Conservation (phyloP, 1,140 invertebrate genomes). For the Heliothis virescens region DNA sequence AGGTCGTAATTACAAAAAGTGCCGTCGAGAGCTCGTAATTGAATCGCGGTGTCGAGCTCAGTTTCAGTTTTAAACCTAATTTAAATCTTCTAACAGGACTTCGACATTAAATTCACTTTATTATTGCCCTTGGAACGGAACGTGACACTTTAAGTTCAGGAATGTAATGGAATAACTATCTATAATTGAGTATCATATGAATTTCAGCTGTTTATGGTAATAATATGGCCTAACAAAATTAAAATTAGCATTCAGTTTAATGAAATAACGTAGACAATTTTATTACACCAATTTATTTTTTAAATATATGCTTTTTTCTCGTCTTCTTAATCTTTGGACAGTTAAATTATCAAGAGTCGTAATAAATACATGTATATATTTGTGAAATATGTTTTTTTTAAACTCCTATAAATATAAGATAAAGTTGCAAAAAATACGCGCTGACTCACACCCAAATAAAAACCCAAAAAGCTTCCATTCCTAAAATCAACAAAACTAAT, state of each 20-base stretch:
- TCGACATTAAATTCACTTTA: constrained; percentile 19
- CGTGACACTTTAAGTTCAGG: neutral
- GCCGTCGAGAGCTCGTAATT: constrained; percentile 31
- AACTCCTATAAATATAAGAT: too few species aligned
- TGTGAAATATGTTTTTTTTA: too few species aligned
- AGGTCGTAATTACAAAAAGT: constrained; percentile 42
- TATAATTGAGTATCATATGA: neutral
- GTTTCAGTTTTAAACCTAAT: constrained; percentile 39
- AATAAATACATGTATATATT: too few species aligned
- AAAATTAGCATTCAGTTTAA: neutral
- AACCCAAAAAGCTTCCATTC: constrained; percentile 2
- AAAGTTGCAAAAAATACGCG: neutral
- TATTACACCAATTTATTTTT: too few species aligned
- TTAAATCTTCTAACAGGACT: constrained; percentile 33
- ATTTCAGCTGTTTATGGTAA: neutral
- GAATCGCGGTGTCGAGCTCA: constrained; percentile 33
- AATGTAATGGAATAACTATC: neutral
- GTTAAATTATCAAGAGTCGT: too few species aligned
- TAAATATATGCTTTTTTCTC: too few species aligned
- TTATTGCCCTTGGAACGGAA: constrained; percentile 17
- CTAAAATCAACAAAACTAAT: neutral
- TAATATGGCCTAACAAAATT: neutral
- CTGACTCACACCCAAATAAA: neutral
- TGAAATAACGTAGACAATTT: too few species aligned
- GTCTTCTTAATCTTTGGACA: too few species aligned